Evolutionary conservation across 2,797 vertebrate species (phyloP).

Genomic region (Triplophysa bombifrons): DNA sequence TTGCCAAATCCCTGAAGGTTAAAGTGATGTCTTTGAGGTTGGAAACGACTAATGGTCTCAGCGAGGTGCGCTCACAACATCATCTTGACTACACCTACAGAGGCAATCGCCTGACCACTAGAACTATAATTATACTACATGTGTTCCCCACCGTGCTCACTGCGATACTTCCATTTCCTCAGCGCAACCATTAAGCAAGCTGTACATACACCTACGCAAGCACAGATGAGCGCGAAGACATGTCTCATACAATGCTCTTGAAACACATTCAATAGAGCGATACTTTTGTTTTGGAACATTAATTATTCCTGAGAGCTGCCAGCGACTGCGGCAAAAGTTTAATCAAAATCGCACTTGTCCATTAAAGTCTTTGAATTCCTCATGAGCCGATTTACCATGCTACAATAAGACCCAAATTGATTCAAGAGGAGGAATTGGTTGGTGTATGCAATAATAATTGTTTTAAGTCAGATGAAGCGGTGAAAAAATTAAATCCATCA

Average conservation of each 20-base stretch:
- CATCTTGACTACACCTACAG: constrained; percentile 52
- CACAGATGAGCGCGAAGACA: constrained; percentile 41
- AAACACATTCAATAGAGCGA: constrained; percentile 18
- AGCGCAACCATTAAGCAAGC: constrained; percentile 57
- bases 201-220: constrained; percentile 34
- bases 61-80: constrained; percentile 38
- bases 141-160: constrained; percentile 34
- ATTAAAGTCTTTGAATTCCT: constrained; percentile 57
- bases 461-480: constrained; percentile 47
- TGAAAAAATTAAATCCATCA: constrained; percentile 46
- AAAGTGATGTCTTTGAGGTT: constrained; percentile 47
- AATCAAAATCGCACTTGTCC: constrained; percentile 52
- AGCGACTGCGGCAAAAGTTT: constrained; percentile 50
- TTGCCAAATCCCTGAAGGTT: constrained; percentile 36
- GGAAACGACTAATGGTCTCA: constrained; percentile 34
- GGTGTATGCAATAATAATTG: constrained; percentile 56
- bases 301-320: constrained; percentile 44
- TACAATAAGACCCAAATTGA: constrained; percentile 63
- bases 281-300: constrained; percentile 45
- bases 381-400: constrained; percentile 54
- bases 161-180: constrained; percentile 37
- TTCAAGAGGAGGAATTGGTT: constrained; percentile 58
- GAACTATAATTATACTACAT: constrained; percentile 49
- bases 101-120: constrained; percentile 54
- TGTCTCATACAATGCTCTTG: constrained; percentile 34